Base-by-base conservation (phyloP, 2,888 invertebrate species). In the Clivina fossor region DNA sequence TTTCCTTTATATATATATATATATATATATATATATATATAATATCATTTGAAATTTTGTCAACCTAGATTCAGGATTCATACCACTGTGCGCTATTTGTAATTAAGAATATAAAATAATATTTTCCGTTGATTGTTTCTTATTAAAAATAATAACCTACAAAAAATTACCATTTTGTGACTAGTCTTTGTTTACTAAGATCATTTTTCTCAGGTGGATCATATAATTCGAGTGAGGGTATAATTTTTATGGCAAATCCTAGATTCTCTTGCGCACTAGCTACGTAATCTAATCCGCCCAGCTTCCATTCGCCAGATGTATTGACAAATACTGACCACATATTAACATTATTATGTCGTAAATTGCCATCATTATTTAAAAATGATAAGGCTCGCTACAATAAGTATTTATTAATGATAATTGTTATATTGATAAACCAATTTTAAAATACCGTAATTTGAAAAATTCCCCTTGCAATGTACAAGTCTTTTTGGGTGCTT, bases 251-350 rank as follows among this genome's bases (percentile, higher is more conserved):
- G 16, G 88, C 84, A 60, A 87, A 67, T 78, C 76, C 60, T 79
- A 79, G 71, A 4, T 76, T 76, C 49, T 86, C 86, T 58, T 79
- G 79, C 19, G 80, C 78, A 56, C 78, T 77, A 24, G 85, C 80
- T 54, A 91, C 85, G 70, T 93, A 95, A 71, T 98, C 97, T 61
- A 97, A 86, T 5, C 96, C 94, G 8, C 94, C 95, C 2, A 99
- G 79, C 74, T 97, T 97, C 98, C 99, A 99, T 73, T 98, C 98
- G 0, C 97, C 98, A 16, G 95, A 92, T 46, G 85, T 80, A 67
- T 96, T 97, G 3, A 99, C 97, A 80, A 93, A 98, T n/a, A 99
- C 89, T 18, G 96, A 93, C 77, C 90, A 88, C 62, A 93, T 80
- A 69, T 92, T 93, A 9, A 99, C 89, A 79, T 95, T 96, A 74